Evolutionary conservation across 2,888 invertebrate genomes (phyloP), one percentile per base, ranked within the genome.

Genomic region (Apotomis betuletana): DNA sequence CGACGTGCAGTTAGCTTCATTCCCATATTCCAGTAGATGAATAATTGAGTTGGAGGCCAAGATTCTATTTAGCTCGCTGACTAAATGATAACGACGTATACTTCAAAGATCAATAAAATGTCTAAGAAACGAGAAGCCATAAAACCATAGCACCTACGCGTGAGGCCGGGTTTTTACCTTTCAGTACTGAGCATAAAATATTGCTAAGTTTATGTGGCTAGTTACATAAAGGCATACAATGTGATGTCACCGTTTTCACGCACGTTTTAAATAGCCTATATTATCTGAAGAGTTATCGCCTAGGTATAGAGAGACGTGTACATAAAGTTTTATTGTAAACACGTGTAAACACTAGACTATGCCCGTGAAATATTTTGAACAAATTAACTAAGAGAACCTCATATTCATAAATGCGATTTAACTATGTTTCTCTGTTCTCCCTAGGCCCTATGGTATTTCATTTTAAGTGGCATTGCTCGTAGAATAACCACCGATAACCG

Each of bases 281-380:
- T 71, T 88, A 87, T 83, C 87, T 87, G 86, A 80, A 87, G 84
- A 89, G 86, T 90, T 91, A 91, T 88, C 80, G 85, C 84, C 84
- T 85, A 83, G 86, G 57, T 65, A 65, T 55, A 83, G 85, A 83
- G 81, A 86, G 81, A 87, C 87, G 86, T 87, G 86, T 85, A 84
- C 90, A 91, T 90, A 90, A 90, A 90, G 81, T 85, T 91, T 92
- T 91, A 92, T 92, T 86, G 79, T 80, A 80, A 86, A 90, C 92
- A 91, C 92, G 92, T 91, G 91, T 88, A 90, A 10, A 49, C 9
- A 49, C 41, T 41, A 41, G 82, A n/a, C 38, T 12, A 78, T 80
- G 76, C 78, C 75, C 75, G 78, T 86, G 83, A 87, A 83, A 85
- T 81, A 70, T 72, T 76, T 70, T 76, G 77, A 80, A 78, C 85